Conservation (phyloP, 1,140 invertebrate species). For the Mizuhopecten yessoensis region DNA sequence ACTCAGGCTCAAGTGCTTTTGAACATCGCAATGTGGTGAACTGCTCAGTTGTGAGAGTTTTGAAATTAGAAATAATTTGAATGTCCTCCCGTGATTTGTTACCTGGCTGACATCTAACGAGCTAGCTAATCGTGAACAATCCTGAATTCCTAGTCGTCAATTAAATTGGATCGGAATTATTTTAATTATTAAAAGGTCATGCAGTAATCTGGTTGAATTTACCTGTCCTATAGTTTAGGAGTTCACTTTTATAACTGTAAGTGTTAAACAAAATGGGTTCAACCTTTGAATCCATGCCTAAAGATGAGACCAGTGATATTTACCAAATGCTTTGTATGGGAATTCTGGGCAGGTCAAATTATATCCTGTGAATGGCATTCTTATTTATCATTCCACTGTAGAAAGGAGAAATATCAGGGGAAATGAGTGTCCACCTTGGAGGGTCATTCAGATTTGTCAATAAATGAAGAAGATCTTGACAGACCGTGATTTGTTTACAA, state of each 20-base stretch:
- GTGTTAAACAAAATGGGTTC: no score
- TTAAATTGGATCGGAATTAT: not conserved
- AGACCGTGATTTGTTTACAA: conserved; percentile 27
- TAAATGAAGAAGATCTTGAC: not conserved
- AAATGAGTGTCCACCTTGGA: not conserved
- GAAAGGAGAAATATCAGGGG: not conserved
- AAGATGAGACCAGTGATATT: no score
- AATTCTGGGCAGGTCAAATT: not conserved
- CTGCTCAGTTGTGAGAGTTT: not conserved
- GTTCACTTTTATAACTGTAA: no score
- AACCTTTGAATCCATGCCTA: no score
- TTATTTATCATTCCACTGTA: not conserved
- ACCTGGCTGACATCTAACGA: not conserved
- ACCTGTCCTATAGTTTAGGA: no score
- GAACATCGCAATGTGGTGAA: not conserved
- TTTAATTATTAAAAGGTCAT: not conserved
- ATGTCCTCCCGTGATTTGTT: not conserved
- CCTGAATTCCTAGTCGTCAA: not conserved
- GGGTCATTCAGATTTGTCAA: conserved; percentile 19
- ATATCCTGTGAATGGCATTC: not conserved
- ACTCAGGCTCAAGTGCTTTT: not conserved
- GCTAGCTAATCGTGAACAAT: not conserved
- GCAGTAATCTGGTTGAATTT: not conserved
- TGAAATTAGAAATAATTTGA: not conserved
- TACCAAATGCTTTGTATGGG: no score